These are phyloP conservation scores for Melinaea menophilus DNA, from an alignment of 2,888 invertebrate species.

Conservation along the genomic window DNA sequence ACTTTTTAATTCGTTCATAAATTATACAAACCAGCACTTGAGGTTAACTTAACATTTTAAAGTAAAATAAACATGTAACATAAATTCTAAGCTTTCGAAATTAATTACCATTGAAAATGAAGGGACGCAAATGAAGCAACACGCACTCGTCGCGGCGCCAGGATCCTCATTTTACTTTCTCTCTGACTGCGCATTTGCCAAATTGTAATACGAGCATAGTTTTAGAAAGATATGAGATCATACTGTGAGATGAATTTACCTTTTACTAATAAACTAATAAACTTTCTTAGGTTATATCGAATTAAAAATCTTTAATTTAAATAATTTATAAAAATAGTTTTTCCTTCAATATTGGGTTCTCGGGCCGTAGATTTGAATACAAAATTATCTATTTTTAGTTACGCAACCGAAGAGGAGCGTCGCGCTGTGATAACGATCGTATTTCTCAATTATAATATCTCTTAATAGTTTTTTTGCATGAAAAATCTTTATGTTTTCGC, in stretches of 20 bases:
- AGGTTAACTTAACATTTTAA: background rate
- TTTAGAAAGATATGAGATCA: background rate
- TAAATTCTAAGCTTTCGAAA: constrained; percentile 8
- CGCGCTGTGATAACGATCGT: constrained; percentile 17
- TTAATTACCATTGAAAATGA: constrained; percentile 17
- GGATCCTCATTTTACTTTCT: constrained; percentile 24
- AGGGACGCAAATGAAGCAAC: constrained; percentile 21
- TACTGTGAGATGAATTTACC: background rate
- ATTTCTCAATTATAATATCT: constrained; percentile 18
- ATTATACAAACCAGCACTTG: no score
- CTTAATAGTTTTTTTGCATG: no score
- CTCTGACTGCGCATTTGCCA: constrained; percentile 19
- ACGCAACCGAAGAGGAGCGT: constrained; percentile 8
- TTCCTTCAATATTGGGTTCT: no score
- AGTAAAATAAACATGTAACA: background rate
- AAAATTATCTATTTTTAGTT: constrained; percentile 8
- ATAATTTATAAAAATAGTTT: no score
- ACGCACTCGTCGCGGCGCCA: constrained; percentile 20
- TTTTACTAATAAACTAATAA: no score
- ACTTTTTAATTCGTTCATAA: no score
- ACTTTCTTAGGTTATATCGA: no score
- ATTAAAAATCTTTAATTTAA: no score
- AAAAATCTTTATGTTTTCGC: no score
- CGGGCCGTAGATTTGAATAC: no score
- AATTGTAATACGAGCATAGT: constrained; percentile 6